Evolutionary conservation across 2,113 vertebrate genomes (phyloP).

Genomic region (Dolichallabes microphthalmus): DNA sequence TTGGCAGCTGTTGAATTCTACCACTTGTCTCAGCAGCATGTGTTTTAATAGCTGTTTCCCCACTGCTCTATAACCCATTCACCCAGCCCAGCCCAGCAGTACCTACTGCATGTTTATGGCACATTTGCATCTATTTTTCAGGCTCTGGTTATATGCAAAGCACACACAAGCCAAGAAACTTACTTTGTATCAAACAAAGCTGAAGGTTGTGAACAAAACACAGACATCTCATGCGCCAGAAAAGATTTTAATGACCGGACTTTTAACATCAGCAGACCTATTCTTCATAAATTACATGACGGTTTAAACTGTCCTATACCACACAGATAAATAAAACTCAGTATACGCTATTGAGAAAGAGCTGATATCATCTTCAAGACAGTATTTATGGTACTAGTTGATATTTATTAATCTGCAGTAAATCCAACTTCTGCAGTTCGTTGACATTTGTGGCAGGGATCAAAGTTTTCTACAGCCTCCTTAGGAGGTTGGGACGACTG

Average conservation of each 20-base stretch:
- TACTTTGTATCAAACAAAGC: background rate
- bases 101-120: background rate
- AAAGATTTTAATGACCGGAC: conserved; percentile 5
- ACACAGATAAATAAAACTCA: background rate
- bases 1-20: conserved; percentile 39
- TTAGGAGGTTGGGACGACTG: no score
- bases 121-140: conserved; percentile 32
- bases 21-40: conserved; percentile 33
- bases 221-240: background rate
- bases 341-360: background rate
- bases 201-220: conserved; percentile 30
- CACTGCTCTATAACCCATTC: conserved; percentile 20
- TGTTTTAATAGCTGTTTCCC: conserved; percentile 39
- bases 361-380: background rate
- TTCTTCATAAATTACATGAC: background rate
- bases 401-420: background rate
- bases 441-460: no score
- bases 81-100: conserved; percentile 4
- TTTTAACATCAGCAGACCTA: background rate
- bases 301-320: background rate
- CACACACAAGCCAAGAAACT: background rate
- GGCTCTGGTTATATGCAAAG: conserved; percentile 22
- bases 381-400: background rate
- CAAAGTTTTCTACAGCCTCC: no score
- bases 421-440: no score